Conservation (phyloP, 2,888 invertebrate genomes). For the Pogonocherus hispidulus region DNA sequence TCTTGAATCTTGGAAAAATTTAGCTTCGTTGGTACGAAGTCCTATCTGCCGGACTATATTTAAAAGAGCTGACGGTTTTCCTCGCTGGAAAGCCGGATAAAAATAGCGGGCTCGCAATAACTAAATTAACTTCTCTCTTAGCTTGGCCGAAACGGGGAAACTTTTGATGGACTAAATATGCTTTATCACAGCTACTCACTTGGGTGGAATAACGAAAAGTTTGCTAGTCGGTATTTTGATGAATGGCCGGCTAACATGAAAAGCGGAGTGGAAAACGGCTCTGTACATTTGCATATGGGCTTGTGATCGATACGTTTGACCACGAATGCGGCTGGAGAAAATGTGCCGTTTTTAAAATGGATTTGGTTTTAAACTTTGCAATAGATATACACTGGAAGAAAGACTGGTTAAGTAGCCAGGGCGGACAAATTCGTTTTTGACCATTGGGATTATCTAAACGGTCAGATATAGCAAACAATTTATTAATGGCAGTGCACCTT, state of each 20-base stretch:
- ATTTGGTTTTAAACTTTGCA: not conserved
- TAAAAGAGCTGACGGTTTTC: no score
- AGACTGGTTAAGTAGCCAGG: not conserved
- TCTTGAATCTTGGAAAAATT: no score
- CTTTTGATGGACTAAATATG: slow-evolving; percentile 15
- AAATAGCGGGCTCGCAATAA: not conserved
- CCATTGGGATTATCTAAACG: no score
- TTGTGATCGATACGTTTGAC: slow-evolving; percentile 41
- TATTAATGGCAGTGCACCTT: no score
- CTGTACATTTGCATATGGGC: slow-evolving; percentile 42
- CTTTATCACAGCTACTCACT: slow-evolving; percentile 10
- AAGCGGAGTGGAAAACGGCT: slow-evolving; percentile 48
- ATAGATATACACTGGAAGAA: not conserved
- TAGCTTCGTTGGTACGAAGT: no score
- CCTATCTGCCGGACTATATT: no score
- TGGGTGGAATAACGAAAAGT: slow-evolving; percentile 21
- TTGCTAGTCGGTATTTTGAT: slow-evolving; percentile 43
- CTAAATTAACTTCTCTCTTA: slow-evolving; percentile 1
- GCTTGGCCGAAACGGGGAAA: not conserved
- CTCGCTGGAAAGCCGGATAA: not conserved
- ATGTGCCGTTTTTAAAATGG: not conserved
- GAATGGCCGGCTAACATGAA: slow-evolving; percentile 50
- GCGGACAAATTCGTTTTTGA: no score
- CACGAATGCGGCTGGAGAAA: slow-evolving; percentile 24
- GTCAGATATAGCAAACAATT: no score